Evolutionary conservation across 2,888 invertebrate genomes (phyloP).

Genomic region (Zele albiditarsus): DNA sequence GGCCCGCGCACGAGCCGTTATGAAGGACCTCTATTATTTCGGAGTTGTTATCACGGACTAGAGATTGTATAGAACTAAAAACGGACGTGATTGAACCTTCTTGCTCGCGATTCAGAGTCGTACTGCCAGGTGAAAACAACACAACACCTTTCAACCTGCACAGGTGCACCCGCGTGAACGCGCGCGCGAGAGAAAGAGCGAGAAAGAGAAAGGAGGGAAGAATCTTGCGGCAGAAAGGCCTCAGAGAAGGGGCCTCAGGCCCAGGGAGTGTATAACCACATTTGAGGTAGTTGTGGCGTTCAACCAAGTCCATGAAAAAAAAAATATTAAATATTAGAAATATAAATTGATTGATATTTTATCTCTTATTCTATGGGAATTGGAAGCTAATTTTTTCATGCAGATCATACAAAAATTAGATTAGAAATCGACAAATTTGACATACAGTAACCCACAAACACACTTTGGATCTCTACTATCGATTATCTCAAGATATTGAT

Average conservation of each 20-base stretch:
- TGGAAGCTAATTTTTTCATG: too few species aligned
- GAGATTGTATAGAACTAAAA: conserved; percentile 28
- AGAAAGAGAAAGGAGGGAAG: neutral
- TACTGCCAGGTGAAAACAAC: conserved; percentile 71
- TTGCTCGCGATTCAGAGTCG: conserved; percentile 66
- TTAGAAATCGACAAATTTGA: too few species aligned
- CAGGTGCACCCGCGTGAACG: conserved; percentile 65
- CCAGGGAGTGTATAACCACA: conserved; percentile 16
- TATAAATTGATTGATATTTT: too few species aligned
- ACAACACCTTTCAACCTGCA: conserved; percentile 68
- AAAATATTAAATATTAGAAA: neutral
- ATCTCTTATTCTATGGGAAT: too few species aligned
- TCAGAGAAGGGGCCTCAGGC: conserved; percentile 46
- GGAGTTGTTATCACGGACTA: neutral
- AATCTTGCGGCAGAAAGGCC: conserved; percentile 29
- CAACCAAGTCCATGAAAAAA: neutral
- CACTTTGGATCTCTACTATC: too few species aligned
- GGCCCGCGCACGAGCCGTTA: neutral
- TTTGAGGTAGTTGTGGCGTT: too few species aligned
- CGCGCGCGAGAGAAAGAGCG: conserved; percentile 46
- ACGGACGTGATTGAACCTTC: conserved; percentile 57
- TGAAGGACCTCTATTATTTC: neutral
- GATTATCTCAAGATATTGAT: too few species aligned
- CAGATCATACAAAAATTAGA: too few species aligned
- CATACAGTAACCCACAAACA: too few species aligned